Base-by-base conservation (phyloP, 2,888 invertebrate genomes). In the Eudiplozoon nipponicum region DNA sequence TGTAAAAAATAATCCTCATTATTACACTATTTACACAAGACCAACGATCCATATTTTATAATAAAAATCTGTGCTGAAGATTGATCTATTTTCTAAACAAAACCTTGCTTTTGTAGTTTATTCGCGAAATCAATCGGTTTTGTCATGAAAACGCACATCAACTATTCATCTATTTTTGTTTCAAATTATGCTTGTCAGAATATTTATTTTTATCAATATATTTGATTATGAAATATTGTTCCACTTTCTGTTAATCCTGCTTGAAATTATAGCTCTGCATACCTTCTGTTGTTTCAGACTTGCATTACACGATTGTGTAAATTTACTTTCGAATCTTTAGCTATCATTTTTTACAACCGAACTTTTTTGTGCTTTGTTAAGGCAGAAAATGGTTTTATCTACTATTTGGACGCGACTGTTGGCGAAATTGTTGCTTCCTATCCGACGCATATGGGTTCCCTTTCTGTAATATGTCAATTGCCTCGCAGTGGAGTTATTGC, bases 391-490 rank as follows among this genome's bases (percentile, higher is more conserved):
- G 80, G 84, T 9, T 75, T 69, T 54, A 63, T 81, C 47, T 67
- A 71, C 35, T 98, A 84, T 77, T 56, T 94, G 34, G 94, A 98
- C 57, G 70, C 84, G 21, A 84, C 86, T 1, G 68, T 84, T 43
- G 94, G 94, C 26, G 69, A 81, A 62, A 63, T 81, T 46, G 70
- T 78, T 0, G 66, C 70, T 0, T 70, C 74, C 40, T 73, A 68
- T 49, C 68, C 70, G 46, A 71, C 77, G 1, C 67, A 66, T 44
- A 57, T 72, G 28, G 84, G 80, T 11, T 65, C 72, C 45, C 67
- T 81, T 34, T 67, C 59, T 39, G 67, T 74, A 2, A 71, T 98
- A 71, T 68, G 73, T 1, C 80, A 84, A 52, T 94, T 98, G 61
- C 84, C 86, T 0, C 68, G 69, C 51, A 98, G 90, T 61, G 94